Percentiles rank a stretch among this genome's conserved stretches.
Conservation (phyloP, 2,888 invertebrate species). For the Hydrotaea diabolus region DNA sequence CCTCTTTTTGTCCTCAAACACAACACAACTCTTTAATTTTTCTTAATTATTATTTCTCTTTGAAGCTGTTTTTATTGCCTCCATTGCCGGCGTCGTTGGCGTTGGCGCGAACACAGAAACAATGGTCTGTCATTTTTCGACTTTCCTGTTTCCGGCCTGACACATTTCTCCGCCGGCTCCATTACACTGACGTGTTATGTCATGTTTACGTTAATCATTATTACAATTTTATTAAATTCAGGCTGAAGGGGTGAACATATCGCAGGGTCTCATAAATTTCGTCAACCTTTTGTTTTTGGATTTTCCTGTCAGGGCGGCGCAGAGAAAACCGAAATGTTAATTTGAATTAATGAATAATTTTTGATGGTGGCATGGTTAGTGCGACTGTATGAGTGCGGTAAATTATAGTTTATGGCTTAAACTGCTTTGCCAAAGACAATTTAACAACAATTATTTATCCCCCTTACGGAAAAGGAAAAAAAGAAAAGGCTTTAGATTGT, state of each 20-base stretch:
- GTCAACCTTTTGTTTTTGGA: neutral
- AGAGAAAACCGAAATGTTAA: neutral
- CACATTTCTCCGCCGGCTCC: neutral
- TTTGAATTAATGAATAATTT: conserved; percentile 21
- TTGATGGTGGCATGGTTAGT: neutral
- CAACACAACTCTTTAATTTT: conserved; percentile 50
- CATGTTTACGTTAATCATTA: conserved; percentile 51
- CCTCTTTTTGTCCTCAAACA: conserved; percentile 1
- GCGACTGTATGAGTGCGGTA: neutral
- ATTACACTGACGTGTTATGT: conserved; percentile 55
- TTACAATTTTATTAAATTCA: conserved; percentile 36
- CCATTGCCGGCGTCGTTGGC: neutral
- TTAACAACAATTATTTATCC: conserved; percentile 18
- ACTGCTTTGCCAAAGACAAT: neutral
- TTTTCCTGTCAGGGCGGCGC: neutral
- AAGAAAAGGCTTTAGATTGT: conserved; percentile 2
- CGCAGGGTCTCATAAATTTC: neutral
- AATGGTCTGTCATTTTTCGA: conserved; percentile 18
- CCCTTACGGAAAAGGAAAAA: neutral
- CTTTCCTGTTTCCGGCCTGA: neutral
- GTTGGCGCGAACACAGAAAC: neutral
- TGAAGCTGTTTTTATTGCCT: conserved; percentile 16
- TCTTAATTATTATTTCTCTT: conserved; percentile 53
- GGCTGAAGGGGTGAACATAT: neutral
- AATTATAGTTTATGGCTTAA: conserved; percentile 29